Conservation (phyloP, 2,797 vertebrate genomes). For the Premnoplex brunnescens region DNA sequence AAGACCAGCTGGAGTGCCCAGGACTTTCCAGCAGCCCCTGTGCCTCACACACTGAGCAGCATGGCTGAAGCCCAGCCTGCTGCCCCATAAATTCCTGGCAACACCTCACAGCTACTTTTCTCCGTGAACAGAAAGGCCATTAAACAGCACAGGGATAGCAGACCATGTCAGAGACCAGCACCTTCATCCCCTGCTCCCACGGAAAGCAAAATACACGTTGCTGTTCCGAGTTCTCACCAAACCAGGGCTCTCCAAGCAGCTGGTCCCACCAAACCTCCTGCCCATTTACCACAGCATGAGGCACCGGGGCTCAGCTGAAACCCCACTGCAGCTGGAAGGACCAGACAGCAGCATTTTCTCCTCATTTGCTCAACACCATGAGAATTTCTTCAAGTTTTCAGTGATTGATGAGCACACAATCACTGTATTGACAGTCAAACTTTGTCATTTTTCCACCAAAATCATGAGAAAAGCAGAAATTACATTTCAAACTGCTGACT, state of each 20-base stretch:
- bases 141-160: background rate
- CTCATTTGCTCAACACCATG: background rate
- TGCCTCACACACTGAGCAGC: background rate
- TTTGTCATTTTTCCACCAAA: background rate
- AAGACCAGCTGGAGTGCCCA: background rate
- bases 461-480: background rate
- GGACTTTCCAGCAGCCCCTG: background rate
- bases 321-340: background rate
- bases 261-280: background rate
- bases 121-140: background rate
- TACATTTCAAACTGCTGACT: background rate
- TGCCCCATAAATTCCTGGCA: background rate
- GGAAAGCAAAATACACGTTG: background rate
- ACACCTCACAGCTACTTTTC: background rate
- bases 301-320: background rate
- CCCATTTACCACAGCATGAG: rapidly evolving
- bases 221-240: background rate
- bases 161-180: background rate
- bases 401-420: background rate
- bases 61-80: background rate
- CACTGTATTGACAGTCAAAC: background rate
- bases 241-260: background rate
- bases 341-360: background rate
- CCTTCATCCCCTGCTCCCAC: background rate
- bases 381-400: background rate